Evolutionary conservation across 2,113 vertebrate species (phyloP), one percentile per base, ranked within the genome.

Genomic region (Phoxinus phoxinus): DNA sequence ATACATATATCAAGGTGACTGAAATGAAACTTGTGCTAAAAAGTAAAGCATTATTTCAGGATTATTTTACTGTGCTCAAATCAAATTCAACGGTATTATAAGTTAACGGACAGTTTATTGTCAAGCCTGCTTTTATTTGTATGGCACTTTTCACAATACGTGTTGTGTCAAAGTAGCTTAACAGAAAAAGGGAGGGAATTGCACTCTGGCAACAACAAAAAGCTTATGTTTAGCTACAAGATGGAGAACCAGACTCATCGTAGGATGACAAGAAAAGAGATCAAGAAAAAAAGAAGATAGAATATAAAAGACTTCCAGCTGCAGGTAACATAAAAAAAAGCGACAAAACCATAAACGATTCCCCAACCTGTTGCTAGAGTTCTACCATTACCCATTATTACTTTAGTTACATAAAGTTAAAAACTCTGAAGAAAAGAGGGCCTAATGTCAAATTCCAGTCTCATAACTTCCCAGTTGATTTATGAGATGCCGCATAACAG

Each of bases 381-480:
- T 80, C 19, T 17, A 69, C 17, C 25, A 1, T 32, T 25, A 48
- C 44, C 17, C 79, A 81, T 81, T n/a, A 81, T 81, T 81, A 51
- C 61, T 81, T 67, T 15, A 27, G 10, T 61, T 61, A 41, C 19
- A 65, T 19, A 44, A 41, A 67, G 72, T 32, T 44, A 53, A 80
- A 80, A 80, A 71, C 32, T 69, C n/a, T 27, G 30, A 17, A 27
- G 17, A 63, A 76, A 82, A 35, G 6, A 51, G n/a, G 17, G n/a
- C 51, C 37, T n/a, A 30, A 82, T 61, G 30, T 27, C 13, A 56
- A 13, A 67, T 63, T n/a, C 35, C 19, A 0, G 9, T 76, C 61
- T 51, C 41, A 69, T 81, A 69, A 69, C 46, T 30, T 76, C 46
- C 25, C 74, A 76, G 37, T 3, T 81, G 61, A 81, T 81, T 81